A percentile compares a stretch with the other conserved stretches of the same genome.
phyloP scores from a whole-genome alignment of 2,888 invertebrate genomes.

The Macrosiphum euphorbiae region DNA sequence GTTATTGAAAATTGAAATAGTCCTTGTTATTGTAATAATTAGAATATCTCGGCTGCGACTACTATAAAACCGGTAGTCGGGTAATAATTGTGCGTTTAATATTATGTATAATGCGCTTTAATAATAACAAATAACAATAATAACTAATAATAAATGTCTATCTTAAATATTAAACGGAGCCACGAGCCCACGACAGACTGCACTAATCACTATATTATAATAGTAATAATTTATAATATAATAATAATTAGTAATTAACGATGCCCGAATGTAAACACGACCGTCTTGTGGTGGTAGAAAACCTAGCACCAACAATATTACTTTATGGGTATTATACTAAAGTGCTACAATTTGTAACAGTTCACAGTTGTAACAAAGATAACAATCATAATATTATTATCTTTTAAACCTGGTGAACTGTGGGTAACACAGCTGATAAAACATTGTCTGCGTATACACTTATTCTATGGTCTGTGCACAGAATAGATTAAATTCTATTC shows the following conservation, averaged over 20 bases:
- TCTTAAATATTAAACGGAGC: neutral
- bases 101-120: neutral
- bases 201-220: neutral
- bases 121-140: neutral
- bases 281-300: neutral
- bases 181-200: neutral
- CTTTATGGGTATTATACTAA: too few relatives aligned
- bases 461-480: too few relatives aligned
- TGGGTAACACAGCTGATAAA: neutral
- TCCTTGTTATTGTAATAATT: neutral
- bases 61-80: neutral
- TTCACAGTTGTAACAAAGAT: constrained; percentile 19
- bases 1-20: neutral
- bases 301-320: neutral
- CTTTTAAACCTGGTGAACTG: neutral
- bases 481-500: too few relatives aligned
- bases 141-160: neutral
- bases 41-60: neutral
- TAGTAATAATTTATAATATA: neutral
- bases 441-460: neutral
- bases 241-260: neutral
- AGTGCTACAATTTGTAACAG: constrained; percentile 3
- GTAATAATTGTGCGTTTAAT: neutral
- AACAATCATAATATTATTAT: constrained; percentile 13
- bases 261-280: neutral